phyloP scores from a whole-genome alignment of 1,140 invertebrate genomes.

The Nasonia longicornis region DNA sequence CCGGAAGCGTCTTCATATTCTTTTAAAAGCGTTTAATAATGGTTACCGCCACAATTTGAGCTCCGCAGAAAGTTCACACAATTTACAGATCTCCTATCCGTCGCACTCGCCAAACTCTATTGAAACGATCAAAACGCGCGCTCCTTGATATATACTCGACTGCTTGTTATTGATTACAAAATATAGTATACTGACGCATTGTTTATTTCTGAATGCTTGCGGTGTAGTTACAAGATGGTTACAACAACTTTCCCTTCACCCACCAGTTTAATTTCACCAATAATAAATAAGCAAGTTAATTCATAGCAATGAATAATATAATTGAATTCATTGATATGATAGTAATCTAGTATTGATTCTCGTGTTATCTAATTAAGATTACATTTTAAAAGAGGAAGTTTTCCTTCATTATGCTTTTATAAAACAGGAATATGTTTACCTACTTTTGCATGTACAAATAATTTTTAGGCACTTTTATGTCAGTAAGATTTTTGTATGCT shows the following conservation, averaged over 20 bases:
- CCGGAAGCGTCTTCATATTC: background rate
- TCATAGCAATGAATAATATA: too few species aligned
- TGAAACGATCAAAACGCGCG: background rate
- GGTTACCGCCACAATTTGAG: too few species aligned
- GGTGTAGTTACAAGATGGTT: background rate
- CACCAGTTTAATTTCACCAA: background rate
- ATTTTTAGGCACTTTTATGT: too few species aligned
- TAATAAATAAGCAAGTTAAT: background rate
- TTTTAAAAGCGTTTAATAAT: background rate
- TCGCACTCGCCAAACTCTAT: background rate
- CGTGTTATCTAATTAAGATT: too few species aligned
- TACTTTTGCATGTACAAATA: too few species aligned
- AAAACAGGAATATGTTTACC: too few species aligned
- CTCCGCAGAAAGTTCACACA: background rate
- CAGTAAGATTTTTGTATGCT: too few species aligned
- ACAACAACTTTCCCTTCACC: background rate
- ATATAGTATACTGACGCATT: constrained; percentile 10
- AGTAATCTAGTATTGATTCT: too few species aligned
- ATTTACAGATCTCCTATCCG: background rate
- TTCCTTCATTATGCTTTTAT: too few species aligned
- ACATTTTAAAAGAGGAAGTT: too few species aligned
- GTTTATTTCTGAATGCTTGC: background rate
- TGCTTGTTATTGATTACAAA: constrained; percentile 21
- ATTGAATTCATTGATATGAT: too few species aligned
- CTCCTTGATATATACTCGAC: constrained; percentile 7